These are phyloP conservation scores for Patella pellucida DNA, from an alignment of 2,888 invertebrate genomes.

Conservation along the genomic window DNA sequence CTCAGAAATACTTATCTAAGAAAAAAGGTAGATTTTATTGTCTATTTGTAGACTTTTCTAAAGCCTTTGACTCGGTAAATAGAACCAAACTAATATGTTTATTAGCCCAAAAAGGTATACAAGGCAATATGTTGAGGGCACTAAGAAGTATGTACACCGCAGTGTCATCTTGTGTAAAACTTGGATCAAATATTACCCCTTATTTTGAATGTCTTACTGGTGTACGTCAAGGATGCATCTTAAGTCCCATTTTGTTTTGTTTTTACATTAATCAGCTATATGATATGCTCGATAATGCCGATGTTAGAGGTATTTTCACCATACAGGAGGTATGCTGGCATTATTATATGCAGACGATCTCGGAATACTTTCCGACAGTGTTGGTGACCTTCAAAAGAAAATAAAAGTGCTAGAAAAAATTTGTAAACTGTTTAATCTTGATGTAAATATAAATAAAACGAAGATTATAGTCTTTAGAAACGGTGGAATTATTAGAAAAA, in stretches of 20 bases:
- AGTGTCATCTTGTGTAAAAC: not conserved
- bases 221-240: not conserved
- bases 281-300: not conserved
- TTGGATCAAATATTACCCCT: not conserved
- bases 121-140: conserved; percentile 26
- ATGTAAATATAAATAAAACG: not conserved
- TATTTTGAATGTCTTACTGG: not conserved
- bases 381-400: not conserved
- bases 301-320: not conserved
- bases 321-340: not conserved
- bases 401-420: not conserved
- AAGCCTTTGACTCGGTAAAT: conserved; percentile 26
- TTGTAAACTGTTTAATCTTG: not conserved
- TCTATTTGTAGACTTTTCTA: conserved; percentile 25
- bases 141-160: not conserved
- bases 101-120: conserved; percentile 21
- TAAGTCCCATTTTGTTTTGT: conserved; percentile 1
- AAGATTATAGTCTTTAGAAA: too few species aligned
- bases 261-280: not conserved
- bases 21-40: conserved; percentile 19
- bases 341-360: conserved; percentile 10
- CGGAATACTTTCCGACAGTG: not conserved
- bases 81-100: conserved; percentile 25
- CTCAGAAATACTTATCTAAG: conserved; percentile 3
- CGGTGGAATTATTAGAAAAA: not conserved